Percentiles rank a stretch among this genome's conserved stretches.
These are phyloP conservation scores for Gymnocheta viridis DNA, from an alignment of 2,888 invertebrate species.

Conservation along the genomic window DNA sequence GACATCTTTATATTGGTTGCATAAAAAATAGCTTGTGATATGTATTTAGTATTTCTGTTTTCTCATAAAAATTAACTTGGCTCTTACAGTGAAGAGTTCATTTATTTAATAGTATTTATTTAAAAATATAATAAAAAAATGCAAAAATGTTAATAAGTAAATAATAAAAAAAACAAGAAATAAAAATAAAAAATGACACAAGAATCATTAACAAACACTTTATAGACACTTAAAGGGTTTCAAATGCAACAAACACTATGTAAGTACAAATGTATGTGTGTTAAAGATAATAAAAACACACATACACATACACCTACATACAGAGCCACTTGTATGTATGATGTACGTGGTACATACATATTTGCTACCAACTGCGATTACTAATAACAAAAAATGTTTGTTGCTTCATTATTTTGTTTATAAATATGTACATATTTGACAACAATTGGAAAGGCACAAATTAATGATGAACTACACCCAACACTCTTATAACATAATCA, in stretches of 20 bases:
- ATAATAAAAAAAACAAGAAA: constrained; percentile 25
- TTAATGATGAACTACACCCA: constrained; percentile 1
- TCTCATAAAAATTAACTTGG: constrained; percentile 43
- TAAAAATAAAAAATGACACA: constrained; percentile 54
- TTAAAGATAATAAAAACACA: not conserved
- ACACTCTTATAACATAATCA: not conserved
- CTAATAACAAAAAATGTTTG: constrained; percentile 33
- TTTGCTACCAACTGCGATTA: constrained; percentile 20
- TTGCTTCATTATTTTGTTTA: constrained; percentile 35
- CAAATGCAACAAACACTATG: constrained; percentile 31
- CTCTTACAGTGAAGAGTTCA: constrained; percentile 51
- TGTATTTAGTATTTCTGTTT: constrained; percentile 12
- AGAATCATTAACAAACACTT: constrained; percentile 64
- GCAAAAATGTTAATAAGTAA: not conserved
- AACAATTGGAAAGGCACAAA: not conserved
- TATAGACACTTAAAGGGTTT: constrained; percentile 68
- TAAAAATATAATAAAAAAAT: constrained; percentile 12
- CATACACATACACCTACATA: not conserved
- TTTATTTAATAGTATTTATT: constrained; percentile 36
- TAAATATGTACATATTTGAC: constrained; percentile 18
- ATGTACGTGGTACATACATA: not conserved
- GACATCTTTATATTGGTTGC: constrained; percentile 60
- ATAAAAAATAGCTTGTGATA: constrained; percentile 46
- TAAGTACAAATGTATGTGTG: constrained; percentile 1
- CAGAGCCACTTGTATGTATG: not conserved